A percentile compares a stretch with the other conserved stretches of the same genome.
phyloP scores from a whole-genome alignment of 2,888 invertebrate species.

The Rhabditoides inermis region DNA sequence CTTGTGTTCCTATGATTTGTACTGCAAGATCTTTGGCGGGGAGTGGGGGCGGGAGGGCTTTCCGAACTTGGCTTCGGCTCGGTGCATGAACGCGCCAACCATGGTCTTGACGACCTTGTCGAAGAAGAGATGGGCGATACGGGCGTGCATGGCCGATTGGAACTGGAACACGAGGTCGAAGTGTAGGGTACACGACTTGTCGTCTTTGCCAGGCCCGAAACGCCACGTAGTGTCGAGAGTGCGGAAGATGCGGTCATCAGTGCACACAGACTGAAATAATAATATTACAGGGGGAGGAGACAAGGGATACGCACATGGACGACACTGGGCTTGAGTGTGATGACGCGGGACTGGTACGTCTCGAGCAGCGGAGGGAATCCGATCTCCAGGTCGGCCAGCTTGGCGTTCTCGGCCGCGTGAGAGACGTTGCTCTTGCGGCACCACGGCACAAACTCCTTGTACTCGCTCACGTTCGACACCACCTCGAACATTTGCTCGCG shows the following conservation, averaged over 20 bases:
- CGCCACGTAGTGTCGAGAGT: constrained; percentile 82
- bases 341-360: constrained; percentile 43
- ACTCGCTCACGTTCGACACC: constrained; percentile 37
- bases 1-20: constrained; percentile 11
- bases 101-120: constrained; percentile 89
- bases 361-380: constrained; percentile 43
- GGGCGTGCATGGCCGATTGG: constrained; percentile 75
- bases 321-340: constrained; percentile 36
- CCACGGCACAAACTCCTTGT: constrained; percentile 46
- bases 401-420: constrained; percentile 16
- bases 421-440: constrained; percentile 28
- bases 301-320: constrained; percentile 28
- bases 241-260: constrained; percentile 78
- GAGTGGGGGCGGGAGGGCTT: constrained; percentile 50
- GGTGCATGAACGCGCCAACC: constrained; percentile 82
- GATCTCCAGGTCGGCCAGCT: constrained; percentile 35
- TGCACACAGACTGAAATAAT: constrained; percentile 67
- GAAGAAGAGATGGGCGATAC: constrained; percentile 83
- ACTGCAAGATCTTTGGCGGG: constrained; percentile 18
- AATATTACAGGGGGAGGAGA: background rate
- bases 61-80: constrained; percentile 74
- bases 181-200: constrained; percentile 29
- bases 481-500: constrained; percentile 45
- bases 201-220: constrained; percentile 69
- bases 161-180: constrained; percentile 70